Evolutionary conservation across 1,140 invertebrate species (phyloP), one percentile per base, ranked within the genome.

Genomic region (Trachelipus rathkii): DNA sequence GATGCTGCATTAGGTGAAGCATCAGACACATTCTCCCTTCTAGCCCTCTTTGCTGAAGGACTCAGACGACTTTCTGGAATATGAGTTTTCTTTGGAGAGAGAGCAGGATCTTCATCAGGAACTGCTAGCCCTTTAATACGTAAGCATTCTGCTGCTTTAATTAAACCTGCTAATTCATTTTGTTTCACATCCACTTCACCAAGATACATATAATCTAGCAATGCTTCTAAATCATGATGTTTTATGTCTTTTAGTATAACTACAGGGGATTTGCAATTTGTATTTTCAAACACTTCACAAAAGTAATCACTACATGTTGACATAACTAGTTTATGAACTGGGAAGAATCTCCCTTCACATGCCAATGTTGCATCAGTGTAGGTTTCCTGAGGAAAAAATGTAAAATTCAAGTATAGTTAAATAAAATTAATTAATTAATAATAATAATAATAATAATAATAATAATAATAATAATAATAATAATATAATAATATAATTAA

Each of bases 291-390:
- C 11, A 60, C 50, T 60, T 60, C 50, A 60, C 50, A 60, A 60
- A 60, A 60, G 8, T 60, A 60, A 60, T 60, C 50, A 60, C 50
- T 60, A 60, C 50, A 60, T 60, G 50, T 60, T 60, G 50, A 60
- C 50, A 60, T 60, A 60, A 60, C 50, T 60, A 60, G 50, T 60
- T 60, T 60, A 60, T 60, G 50, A 60, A 60, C 50, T 60, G 50
- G 50, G 19, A 60, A 60, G 50, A 60, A 60, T 60, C 19, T 60
- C 19, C 50, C 50, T 8, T 60, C 50, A 60, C 50, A 60, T 60
- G 50, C 50, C 19, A 60, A 60, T 15, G 50, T 60, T 8, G 50
- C 50, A 60, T 60, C 50, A 2, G 50, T 60, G 50, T 60, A 60
- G 50, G 50, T 60, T 60, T 60, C 50, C 50, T 60, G 50, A 60